Conservation (phyloP, 2,113 vertebrate species). For the Ardeotis arabs region DNA sequence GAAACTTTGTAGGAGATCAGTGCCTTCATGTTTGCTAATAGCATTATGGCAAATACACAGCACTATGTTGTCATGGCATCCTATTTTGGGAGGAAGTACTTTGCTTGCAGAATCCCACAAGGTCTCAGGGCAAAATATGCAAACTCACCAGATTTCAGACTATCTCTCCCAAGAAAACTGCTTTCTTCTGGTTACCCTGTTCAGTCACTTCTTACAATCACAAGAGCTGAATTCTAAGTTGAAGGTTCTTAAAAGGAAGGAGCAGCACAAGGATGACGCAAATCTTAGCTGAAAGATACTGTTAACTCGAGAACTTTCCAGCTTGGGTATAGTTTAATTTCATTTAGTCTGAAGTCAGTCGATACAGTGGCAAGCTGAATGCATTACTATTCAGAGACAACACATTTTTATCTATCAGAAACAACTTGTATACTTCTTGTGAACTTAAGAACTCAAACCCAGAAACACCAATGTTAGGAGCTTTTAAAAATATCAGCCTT, state of each 20-base stretch:
- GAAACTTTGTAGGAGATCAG: not conserved
- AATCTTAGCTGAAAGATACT: not conserved
- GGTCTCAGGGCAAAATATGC: not conserved
- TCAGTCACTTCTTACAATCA: not conserved
- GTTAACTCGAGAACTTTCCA: not conserved
- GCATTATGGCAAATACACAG: not conserved
- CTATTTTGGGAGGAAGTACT: not conserved
- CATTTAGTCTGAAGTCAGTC: not conserved
- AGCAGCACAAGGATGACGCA: not conserved
- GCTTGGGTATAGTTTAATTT: not conserved
- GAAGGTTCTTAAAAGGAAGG: not conserved
- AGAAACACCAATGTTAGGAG: not conserved
- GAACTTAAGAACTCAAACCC: not conserved
- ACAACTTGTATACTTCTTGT: not conserved
- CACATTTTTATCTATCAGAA: not conserved
- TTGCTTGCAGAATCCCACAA: not conserved
- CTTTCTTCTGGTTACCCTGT: not conserved
- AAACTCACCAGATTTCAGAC: not conserved
- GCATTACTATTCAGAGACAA: not conserved
- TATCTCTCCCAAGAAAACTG: not conserved
- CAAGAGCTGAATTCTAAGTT: not conserved
- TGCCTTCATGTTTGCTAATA: not conserved
- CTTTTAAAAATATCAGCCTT: not conserved
- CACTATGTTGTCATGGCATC: not conserved
- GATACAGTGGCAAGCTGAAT: not conserved